A percentile compares a stretch with the other conserved stretches of the same genome.
Conservation (phyloP, 2,113 vertebrate genomes). For the Passer domesticus region DNA sequence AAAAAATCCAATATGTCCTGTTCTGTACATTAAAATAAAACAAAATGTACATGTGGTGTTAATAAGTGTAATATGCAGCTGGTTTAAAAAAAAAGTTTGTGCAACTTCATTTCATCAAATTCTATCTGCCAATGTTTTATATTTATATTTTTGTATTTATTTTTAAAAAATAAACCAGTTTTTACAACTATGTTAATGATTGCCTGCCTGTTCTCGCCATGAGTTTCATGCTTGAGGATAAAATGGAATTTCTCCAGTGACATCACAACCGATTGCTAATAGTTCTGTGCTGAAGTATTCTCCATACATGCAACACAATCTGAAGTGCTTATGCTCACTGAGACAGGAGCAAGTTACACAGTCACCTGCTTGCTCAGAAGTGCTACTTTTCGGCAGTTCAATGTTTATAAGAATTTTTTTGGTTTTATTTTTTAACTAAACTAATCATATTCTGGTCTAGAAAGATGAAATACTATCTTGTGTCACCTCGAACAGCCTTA, state of each 20-base stretch:
- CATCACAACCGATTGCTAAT: not conserved
- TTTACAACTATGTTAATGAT: constrained; percentile 78
- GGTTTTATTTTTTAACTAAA: not conserved
- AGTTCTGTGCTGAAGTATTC: not conserved
- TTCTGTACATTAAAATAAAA: constrained; percentile 79
- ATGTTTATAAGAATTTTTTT: not conserved
- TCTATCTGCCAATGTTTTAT: constrained; percentile 97
- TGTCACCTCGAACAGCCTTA: not conserved
- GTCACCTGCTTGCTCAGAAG: not conserved
- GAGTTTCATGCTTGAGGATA: not conserved
- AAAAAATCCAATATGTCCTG: constrained; percentile 63
- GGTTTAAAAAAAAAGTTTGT: constrained; percentile 77
- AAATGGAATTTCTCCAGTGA: not conserved
- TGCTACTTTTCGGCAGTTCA: not conserved
- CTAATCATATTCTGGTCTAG: not conserved
- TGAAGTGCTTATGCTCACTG: not conserved
- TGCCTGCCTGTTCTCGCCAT: constrained; percentile 10
- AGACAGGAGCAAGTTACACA: not conserved
- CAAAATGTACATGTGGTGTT: constrained; percentile 79
- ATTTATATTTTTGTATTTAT: constrained; percentile 99
- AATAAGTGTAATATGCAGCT: constrained; percentile 83
- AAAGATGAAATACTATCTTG: not conserved
- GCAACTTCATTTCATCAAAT: constrained; percentile 85
- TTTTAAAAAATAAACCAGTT: constrained; percentile 94
- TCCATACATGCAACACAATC: not conserved